Conservation (phyloP, 1,140 invertebrate species). For the Agrilus planipennis region DNA sequence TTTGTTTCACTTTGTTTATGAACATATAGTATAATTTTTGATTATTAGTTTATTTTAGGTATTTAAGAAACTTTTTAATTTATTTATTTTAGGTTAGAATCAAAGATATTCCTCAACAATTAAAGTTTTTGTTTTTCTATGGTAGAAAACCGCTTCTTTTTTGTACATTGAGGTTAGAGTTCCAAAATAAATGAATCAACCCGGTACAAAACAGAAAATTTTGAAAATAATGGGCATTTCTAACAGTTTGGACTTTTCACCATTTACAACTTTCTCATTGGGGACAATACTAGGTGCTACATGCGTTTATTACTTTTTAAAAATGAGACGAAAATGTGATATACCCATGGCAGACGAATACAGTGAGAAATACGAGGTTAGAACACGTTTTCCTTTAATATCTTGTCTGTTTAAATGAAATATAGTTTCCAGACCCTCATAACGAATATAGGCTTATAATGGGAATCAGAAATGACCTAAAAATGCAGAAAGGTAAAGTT, state of each 20-base stretch:
- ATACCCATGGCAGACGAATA: conserved; percentile 17
- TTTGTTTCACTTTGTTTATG: no score
- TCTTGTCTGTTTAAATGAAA: conserved; percentile 2
- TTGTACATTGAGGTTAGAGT: no score
- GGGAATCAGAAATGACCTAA: conserved; percentile 77
- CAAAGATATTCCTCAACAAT: no score
- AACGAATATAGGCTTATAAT: conserved; percentile 70
- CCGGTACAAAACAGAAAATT: no score
- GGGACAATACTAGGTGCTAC: conserved; percentile 23
- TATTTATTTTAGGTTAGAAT: background rate
- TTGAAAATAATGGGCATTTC: no score
- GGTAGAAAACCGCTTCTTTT: no score
- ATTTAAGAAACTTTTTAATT: background rate
- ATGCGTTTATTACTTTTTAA: conserved; percentile 17
- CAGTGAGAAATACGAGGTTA: conserved; percentile 30
- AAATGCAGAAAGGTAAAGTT: conserved; percentile 91
- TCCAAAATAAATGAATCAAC: no score
- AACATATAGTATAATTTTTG: no score
- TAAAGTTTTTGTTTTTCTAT: no score
- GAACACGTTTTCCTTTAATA: conserved; percentile 2
- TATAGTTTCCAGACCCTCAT: conserved; percentile 27
- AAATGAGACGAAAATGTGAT: conserved; percentile 10
- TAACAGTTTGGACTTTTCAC: no score
- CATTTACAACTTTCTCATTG: conserved; percentile 19
- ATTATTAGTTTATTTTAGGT: no score